A percentile compares a stretch with the other conserved stretches of the same genome.
Evolutionary conservation across 2,888 invertebrate genomes (phyloP).

Genomic region (Drosophila eohydei): DNA sequence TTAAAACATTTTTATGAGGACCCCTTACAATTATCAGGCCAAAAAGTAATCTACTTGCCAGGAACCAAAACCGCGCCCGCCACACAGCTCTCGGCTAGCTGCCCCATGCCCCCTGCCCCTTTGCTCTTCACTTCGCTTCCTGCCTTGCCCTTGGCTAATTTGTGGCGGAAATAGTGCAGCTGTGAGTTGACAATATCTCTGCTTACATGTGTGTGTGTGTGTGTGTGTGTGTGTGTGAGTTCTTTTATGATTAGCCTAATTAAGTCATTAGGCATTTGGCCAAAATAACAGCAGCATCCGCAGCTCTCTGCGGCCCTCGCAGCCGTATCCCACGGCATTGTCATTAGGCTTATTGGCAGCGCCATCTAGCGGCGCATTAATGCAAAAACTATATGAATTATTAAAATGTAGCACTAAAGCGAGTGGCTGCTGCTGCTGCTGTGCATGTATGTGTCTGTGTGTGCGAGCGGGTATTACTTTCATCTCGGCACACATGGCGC

Average conservation of each 20-base stretch:
- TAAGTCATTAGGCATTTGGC: constrained; percentile 77
- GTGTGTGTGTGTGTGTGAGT: constrained; percentile 29
- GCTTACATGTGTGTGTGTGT: constrained; percentile 23
- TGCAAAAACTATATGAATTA: constrained; percentile 74
- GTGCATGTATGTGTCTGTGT: constrained; percentile 12
- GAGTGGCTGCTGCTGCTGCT: neutral
- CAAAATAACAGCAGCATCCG: constrained; percentile 29
- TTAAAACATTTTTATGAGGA: constrained; percentile 71
- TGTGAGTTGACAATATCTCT: constrained; percentile 44
- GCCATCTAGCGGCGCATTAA: constrained; percentile 55
- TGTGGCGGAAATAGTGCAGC: constrained; percentile 62
- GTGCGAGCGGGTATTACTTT: constrained; percentile 46
- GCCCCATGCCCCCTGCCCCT: neutral
- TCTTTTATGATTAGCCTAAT: constrained; percentile 72
- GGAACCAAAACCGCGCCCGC: constrained; percentile 10
- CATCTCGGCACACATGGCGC: constrained; percentile 44
- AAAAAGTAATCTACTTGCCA: constrained; percentile 36
- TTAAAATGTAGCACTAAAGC: constrained; percentile 55
- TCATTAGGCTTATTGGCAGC: constrained; percentile 56
- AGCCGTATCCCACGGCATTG: constrained; percentile 27
- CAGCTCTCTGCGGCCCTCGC: neutral
- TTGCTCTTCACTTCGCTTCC: neutral
- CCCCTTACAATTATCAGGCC: constrained; percentile 62
- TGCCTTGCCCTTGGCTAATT: constrained; percentile 26
- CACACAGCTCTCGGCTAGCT: neutral